Evolutionary conservation across 2,113 vertebrate genomes (phyloP).

Genomic region (Uria lomvia): DNA sequence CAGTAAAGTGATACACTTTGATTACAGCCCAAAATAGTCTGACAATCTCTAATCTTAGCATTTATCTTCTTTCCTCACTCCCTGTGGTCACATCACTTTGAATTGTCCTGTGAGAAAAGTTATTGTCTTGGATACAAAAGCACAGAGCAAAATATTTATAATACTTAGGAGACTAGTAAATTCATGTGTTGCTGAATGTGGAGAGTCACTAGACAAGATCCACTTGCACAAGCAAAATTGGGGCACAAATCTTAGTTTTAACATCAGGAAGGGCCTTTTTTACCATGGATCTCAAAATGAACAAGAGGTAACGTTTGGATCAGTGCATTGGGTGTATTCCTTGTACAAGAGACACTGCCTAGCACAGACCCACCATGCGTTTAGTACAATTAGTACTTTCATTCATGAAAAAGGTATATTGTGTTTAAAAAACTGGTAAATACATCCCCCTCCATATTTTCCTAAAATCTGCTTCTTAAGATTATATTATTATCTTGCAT

Average conservation of each 20-base stretch:
- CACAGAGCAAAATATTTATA: background rate
- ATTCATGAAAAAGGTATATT: background rate
- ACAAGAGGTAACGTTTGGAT: background rate
- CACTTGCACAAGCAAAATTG: background rate
- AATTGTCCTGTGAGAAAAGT: constrained; percentile 6
- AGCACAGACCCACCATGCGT: background rate
- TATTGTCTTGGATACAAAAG: constrained; percentile 3
- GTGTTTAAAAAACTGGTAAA: background rate
- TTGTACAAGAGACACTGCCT: background rate
- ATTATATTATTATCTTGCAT: background rate
- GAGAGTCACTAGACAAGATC: background rate
- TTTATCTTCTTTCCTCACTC: constrained; percentile 10
- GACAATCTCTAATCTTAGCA: background rate
- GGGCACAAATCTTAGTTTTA: background rate
- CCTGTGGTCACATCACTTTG: background rate
- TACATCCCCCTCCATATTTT: background rate
- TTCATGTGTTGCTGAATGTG: background rate
- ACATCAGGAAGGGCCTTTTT: background rate
- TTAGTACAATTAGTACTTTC: background rate
- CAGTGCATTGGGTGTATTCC: background rate
- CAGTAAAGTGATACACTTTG: background rate
- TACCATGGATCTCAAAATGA: background rate
- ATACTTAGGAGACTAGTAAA: background rate
- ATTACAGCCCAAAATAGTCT: background rate
- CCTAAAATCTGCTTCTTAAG: background rate